Evolutionary conservation across 1,140 invertebrate genomes (phyloP).

Genomic region (Brachionus calyciflorus): DNA sequence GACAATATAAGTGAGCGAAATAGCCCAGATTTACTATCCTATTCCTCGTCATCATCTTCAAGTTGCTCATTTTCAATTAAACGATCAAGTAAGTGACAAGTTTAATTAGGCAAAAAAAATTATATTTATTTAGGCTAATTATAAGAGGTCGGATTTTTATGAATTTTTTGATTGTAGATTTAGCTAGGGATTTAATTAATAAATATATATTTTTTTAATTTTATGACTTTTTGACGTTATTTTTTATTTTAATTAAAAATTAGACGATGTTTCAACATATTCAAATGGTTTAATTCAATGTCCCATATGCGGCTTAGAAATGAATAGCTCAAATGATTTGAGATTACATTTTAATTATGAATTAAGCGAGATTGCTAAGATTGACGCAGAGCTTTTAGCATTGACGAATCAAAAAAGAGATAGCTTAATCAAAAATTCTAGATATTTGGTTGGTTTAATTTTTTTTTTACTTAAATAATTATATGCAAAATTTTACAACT

Average conservation of each 20-base stretch:
- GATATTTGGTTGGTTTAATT: background rate
- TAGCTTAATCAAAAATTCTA: background rate
- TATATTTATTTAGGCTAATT: background rate
- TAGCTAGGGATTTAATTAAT: background rate
- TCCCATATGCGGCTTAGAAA: background rate
- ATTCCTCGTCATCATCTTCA: constrained; percentile 3
- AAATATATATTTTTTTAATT: background rate
- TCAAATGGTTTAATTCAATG: constrained; percentile 31
- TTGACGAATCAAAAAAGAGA: background rate
- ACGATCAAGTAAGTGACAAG: background rate
- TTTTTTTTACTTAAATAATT: background rate
- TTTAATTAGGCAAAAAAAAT: constrained; percentile 30
- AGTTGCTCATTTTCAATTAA: constrained; percentile 20
- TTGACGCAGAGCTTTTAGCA: background rate
- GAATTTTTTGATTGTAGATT: too few species aligned
- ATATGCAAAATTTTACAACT: background rate
- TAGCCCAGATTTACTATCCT: background rate
- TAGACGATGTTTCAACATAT: constrained; percentile 32
- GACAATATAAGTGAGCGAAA: background rate
- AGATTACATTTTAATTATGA: background rate
- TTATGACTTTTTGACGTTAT: constrained; percentile 30
- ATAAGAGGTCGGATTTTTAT: background rate
- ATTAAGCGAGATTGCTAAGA: background rate
- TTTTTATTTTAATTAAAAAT: background rate
- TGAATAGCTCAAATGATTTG: constrained; percentile 7